Conservation (phyloP, 2,888 invertebrate genomes). For the Linnaemya tessellans region DNA sequence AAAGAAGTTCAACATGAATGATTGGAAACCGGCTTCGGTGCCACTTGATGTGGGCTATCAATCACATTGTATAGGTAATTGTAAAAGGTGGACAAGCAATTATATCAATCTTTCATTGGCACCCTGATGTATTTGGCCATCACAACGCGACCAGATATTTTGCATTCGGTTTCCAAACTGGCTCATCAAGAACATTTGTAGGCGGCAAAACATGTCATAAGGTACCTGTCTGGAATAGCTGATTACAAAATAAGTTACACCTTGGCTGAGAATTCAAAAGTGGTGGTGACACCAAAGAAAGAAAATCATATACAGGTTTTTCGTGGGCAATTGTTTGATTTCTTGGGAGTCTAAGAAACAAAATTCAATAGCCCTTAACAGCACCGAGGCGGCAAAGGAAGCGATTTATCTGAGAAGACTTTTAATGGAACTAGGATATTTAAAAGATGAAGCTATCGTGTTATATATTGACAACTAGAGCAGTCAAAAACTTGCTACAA, state of each 20-base stretch:
- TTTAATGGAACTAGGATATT: no score
- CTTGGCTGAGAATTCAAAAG: background rate
- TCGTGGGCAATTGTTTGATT: no score
- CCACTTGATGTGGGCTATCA: conserved; percentile 56
- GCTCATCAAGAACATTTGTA: no score
- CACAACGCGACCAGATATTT: no score
- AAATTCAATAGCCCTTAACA: no score
- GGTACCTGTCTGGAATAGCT: conserved; percentile 1
- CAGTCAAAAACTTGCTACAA: background rate
- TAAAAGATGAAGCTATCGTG: background rate
- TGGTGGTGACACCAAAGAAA: background rate
- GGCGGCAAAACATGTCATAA: no score
- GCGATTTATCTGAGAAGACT: no score
- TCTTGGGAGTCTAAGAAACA: no score
- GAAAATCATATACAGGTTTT: conserved; percentile 5
- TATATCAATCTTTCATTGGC: conserved; percentile 69
- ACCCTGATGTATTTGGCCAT: no score
- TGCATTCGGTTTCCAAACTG: no score
- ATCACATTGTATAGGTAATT: conserved; percentile 47
- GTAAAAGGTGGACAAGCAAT: conserved; percentile 53
- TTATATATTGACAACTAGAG: background rate
- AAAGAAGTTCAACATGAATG: background rate
- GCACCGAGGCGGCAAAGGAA: background rate
- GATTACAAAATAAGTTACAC: conserved; percentile 9
- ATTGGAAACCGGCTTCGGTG: background rate